A percentile compares a stretch with the other conserved stretches of the same genome.
phyloP scores from a whole-genome alignment of 2,113 vertebrate genomes.

The Sapayoa aenigma region DNA sequence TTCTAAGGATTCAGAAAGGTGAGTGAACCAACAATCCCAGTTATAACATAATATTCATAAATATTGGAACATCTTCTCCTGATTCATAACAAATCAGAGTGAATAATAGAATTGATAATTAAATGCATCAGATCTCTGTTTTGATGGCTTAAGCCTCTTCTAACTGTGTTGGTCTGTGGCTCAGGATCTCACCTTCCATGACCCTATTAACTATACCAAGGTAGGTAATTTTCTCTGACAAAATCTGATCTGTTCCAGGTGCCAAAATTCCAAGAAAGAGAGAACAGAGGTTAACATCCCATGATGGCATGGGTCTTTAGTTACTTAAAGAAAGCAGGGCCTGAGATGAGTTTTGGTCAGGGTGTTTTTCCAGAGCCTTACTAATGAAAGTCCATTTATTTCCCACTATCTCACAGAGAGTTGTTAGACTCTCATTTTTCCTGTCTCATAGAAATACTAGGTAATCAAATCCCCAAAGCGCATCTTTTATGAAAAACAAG shows the following conservation, averaged over 20 bases:
- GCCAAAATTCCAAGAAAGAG: neutral
- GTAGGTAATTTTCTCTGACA: neutral
- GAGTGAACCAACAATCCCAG: neutral
- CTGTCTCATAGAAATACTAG: neutral
- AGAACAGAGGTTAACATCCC: neutral
- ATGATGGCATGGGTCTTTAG: neutral
- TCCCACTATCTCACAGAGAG: neutral
- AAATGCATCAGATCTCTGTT: neutral
- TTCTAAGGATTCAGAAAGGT: neutral
- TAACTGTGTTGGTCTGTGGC: neutral
- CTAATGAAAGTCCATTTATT: neutral
- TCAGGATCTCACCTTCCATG: neutral
- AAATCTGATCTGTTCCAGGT: neutral
- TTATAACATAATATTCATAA: neutral
- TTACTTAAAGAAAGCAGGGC: neutral
- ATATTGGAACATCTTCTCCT: neutral
- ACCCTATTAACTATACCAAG: neutral
- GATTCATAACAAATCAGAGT: neutral
- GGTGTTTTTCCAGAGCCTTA: neutral
- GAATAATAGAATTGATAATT: neutral
- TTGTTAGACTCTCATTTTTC: neutral
- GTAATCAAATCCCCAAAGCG: neutral
- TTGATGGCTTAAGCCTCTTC: neutral
- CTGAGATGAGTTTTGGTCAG: neutral
- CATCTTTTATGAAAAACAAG: neutral